A percentile compares a stretch with the other conserved stretches of the same genome.
Evolutionary conservation across 2,113 vertebrate genomes (phyloP).

Genomic region (Sisor rabdophorus): DNA sequence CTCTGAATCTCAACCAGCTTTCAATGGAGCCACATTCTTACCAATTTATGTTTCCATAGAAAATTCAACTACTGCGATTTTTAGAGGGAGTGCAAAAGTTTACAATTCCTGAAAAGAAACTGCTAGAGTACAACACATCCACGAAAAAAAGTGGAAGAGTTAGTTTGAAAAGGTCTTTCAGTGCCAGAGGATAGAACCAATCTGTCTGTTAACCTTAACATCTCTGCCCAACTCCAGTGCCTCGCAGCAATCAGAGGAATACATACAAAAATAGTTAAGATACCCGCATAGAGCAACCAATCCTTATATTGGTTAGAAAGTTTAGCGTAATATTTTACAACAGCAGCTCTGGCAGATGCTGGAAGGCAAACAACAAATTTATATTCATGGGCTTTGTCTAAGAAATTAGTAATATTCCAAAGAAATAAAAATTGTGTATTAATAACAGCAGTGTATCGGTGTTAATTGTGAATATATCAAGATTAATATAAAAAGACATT

Average conservation of each 20-base stretch:
- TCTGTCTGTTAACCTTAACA: conserved; percentile 6
- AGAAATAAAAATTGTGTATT: neutral
- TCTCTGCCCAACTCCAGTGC: conserved; percentile 1
- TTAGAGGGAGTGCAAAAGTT: neutral
- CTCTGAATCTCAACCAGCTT: conserved; percentile 21
- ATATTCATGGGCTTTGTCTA: neutral
- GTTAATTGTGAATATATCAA: too few species aligned
- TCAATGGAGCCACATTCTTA: neutral
- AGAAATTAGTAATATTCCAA: neutral
- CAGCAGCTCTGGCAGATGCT: neutral
- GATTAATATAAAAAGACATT: too few species aligned
- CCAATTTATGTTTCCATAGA: neutral
- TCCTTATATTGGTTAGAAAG: neutral
- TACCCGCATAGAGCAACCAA: neutral
- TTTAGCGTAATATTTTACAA: neutral
- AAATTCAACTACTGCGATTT: neutral
- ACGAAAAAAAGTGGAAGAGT: conserved; percentile 7
- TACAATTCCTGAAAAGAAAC: conserved; percentile 17
- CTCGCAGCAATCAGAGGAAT: neutral
- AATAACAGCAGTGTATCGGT: too few species aligned
- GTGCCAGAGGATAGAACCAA: conserved; percentile 31
- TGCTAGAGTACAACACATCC: neutral
- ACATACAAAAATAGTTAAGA: neutral
- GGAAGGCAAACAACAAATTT: neutral
- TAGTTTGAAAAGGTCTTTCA: conserved; percentile 38